Evolutionary conservation across 2,797 vertebrate species (phyloP).

Genomic region (Nannoperca australis): DNA sequence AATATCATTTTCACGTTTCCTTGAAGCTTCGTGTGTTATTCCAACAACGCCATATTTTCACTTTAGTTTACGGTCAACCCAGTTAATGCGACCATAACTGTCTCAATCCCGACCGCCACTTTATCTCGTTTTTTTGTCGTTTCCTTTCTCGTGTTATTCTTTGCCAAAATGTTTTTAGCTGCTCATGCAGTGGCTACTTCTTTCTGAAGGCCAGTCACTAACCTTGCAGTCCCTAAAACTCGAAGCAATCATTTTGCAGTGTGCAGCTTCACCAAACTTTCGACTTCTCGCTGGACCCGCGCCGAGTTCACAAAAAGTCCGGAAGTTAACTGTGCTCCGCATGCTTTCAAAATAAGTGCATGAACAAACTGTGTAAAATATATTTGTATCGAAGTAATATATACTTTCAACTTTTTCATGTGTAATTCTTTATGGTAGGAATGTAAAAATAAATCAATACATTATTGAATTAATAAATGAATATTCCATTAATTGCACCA

Average conservation of each 20-base stretch:
- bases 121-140: not conserved
- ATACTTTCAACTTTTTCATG: not conserved
- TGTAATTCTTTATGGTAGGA: not conserved
- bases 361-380: too few species aligned
- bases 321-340: accelerated
- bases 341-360: slow-evolving; percentile 65
- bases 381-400: accelerated
- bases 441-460: too few species aligned
- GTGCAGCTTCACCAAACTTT: accelerated
- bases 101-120: not conserved
- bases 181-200: accelerated
- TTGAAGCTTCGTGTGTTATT: not conserved
- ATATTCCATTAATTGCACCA: too few species aligned
- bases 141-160: not conserved
- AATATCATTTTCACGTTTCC: not conserved
- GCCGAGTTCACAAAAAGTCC: not conserved
- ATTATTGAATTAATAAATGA: too few species aligned
- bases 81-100: not conserved
- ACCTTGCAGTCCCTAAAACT: slow-evolving; percentile 82
- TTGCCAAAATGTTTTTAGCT: not conserved
- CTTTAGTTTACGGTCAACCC: not conserved
- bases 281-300: accelerated
- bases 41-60: not conserved
- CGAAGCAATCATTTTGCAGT: slow-evolving; percentile 37
- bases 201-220: not conserved